phyloP scores from a whole-genome alignment of 92 coral and sea anemone species.

The Pocillopora grandis region DNA sequence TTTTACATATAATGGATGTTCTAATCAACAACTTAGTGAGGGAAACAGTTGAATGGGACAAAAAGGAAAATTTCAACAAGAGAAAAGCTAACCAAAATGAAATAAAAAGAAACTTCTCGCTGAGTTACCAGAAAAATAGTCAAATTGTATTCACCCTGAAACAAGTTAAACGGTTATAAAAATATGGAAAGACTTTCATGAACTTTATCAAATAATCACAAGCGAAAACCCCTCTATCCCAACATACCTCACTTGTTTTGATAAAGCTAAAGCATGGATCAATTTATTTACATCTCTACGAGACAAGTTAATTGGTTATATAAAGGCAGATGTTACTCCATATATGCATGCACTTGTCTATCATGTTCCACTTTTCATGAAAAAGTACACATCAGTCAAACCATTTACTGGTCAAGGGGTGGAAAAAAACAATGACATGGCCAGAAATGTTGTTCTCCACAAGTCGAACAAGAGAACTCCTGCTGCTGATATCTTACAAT shows the following conservation, averaged over 20 bases:
- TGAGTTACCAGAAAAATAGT: slow-evolving; percentile 57
- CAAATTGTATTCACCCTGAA: slow-evolving; percentile 43
- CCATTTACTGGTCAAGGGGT: slow-evolving; percentile 48
- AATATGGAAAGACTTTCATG: slow-evolving; percentile 30
- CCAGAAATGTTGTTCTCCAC: slow-evolving; percentile 34
- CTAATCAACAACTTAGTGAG: slow-evolving; percentile 33
- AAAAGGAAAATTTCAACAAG: slow-evolving; percentile 30
- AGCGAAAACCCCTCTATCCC: slow-evolving; percentile 22
- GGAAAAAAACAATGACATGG: slow-evolving; percentile 47
- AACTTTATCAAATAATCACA: slow-evolving; percentile 35
- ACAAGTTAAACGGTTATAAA: slow-evolving; percentile 23
- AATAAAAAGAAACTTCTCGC: slow-evolving; percentile 54
- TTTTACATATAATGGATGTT: slow-evolving; percentile 43
- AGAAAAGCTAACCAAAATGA: slow-evolving; percentile 28
- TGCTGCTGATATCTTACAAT: slow-evolving; percentile 50
- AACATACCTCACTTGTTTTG: slow-evolving; percentile 3
- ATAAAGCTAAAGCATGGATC: slow-evolving; percentile 46
- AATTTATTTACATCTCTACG: slow-evolving; percentile 46
- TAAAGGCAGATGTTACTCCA: slow-evolving; percentile 48
- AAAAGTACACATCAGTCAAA: not conserved
- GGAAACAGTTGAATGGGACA: slow-evolving; percentile 42
- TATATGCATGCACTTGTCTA: slow-evolving; percentile 45
- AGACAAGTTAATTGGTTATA: slow-evolving; percentile 40
- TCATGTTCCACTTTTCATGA: slow-evolving; percentile 31
- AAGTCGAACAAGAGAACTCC: slow-evolving; percentile 61